These are phyloP conservation scores for Melanocharis versteri DNA, from an alignment of 2,113 vertebrate species.

Conservation along the genomic window DNA sequence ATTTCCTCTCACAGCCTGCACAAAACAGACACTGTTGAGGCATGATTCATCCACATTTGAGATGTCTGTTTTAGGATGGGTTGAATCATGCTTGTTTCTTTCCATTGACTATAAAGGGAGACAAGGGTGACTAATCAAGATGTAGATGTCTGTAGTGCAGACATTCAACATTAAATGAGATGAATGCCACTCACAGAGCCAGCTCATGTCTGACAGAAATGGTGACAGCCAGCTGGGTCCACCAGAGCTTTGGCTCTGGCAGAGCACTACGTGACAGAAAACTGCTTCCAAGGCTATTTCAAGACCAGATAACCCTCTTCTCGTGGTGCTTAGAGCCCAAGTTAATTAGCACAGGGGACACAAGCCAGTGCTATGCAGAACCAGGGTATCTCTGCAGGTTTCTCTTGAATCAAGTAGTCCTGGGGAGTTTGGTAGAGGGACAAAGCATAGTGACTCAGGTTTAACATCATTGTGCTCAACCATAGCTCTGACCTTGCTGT, in stretches of 20 bases:
- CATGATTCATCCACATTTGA: constrained; percentile 29
- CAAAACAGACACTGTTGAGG: not conserved
- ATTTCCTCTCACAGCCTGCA: not conserved
- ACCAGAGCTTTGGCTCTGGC: not conserved
- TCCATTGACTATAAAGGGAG: constrained; percentile 12
- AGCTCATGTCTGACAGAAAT: not conserved
- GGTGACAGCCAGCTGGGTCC: not conserved
- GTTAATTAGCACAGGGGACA: not conserved
- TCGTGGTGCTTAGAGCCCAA: not conserved
- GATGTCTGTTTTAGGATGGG: constrained; percentile 4
- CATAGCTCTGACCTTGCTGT: not conserved
- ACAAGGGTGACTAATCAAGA: constrained; percentile 26
- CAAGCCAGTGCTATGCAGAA: not conserved
- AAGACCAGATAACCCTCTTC: not conserved
- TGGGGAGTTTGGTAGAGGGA: not conserved
- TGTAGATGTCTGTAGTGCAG: constrained; percentile 2
- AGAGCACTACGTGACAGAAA: not conserved
- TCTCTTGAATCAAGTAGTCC: not conserved
- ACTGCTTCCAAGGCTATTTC: not conserved
- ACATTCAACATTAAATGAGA: not conserved
- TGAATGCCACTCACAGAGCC: not conserved
- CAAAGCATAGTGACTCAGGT: not conserved
- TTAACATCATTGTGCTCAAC: not conserved
- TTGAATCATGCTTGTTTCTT: constrained; percentile 30
- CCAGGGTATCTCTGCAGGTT: not conserved